These are phyloP conservation scores for Atlantisia rogersi DNA, from an alignment of 2,113 vertebrate genomes.

Conservation along the genomic window DNA sequence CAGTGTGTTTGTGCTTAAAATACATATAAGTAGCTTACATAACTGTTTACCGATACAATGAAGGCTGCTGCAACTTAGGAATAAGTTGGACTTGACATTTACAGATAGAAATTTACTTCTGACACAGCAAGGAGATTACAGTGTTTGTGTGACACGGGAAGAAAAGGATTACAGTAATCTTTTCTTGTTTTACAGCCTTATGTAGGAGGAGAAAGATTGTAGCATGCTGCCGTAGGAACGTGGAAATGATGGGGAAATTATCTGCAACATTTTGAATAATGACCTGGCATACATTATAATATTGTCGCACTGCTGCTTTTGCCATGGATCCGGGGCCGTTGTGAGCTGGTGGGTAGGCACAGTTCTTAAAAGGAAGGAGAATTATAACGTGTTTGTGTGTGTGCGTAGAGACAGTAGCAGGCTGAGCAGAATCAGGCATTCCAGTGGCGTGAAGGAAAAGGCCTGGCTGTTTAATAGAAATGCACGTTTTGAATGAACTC, in stretches of 20 bases:
- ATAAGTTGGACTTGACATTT: slow-evolving; percentile 1
- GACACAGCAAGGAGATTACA: slow-evolving; percentile 31
- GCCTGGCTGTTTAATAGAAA: neutral
- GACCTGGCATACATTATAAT: neutral
- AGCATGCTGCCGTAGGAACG: slow-evolving; percentile 5
- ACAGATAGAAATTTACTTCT: slow-evolving; percentile 8
- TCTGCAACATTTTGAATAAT: neutral
- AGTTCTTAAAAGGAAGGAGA: neutral
- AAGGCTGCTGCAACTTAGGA: neutral
- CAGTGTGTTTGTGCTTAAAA: neutral
- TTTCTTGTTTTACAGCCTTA: slow-evolving; percentile 26
- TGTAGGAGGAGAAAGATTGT: slow-evolving; percentile 30
- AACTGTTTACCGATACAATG: neutral
- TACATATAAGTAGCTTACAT: neutral
- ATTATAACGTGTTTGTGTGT: neutral
- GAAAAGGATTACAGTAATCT: slow-evolving; percentile 50
- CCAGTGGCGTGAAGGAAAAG: neutral
- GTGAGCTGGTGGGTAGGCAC: neutral
- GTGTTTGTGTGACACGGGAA: neutral
- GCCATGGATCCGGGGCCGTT: neutral
- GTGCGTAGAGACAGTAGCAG: neutral
- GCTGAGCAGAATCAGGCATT: slow-evolving; percentile 9
- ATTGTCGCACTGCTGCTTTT: neutral
- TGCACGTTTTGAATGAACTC: neutral
- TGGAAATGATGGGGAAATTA: slow-evolving; percentile 22